phyloP scores from a whole-genome alignment of 2,797 vertebrate species.

The Hippocampus kuda region DNA sequence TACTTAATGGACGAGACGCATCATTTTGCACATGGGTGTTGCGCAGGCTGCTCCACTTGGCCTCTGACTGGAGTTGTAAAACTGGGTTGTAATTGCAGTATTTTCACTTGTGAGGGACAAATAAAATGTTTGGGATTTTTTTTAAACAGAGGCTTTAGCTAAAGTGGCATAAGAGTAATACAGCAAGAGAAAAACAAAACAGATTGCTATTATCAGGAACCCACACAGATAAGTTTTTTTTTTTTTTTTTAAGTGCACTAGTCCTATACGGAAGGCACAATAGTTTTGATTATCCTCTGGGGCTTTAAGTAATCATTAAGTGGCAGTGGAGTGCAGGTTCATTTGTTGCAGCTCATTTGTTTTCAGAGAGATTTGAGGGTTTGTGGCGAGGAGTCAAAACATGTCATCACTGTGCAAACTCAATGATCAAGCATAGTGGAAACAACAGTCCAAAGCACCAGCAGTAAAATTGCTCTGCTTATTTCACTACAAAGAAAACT shows the following conservation, averaged over 20 bases:
- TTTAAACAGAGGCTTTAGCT: background rate
- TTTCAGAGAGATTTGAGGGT: background rate
- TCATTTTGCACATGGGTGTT: background rate
- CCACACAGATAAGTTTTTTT: background rate
- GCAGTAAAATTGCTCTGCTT: background rate
- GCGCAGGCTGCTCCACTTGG: too few species aligned
- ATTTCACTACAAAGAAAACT: background rate
- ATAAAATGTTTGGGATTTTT: background rate
- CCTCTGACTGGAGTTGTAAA: too few species aligned
- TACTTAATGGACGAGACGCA: background rate
- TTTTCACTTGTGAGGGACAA: background rate
- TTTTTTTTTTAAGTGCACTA: background rate
- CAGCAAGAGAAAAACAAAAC: background rate
- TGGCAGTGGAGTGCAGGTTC: constrained; percentile 5
- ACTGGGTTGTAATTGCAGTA: background rate
- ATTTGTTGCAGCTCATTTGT: constrained; percentile 9
- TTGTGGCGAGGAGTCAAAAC: background rate
- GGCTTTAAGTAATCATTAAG: constrained; percentile 7
- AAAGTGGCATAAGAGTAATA: background rate
- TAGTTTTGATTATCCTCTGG: constrained; percentile 7
- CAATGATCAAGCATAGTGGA: background rate
- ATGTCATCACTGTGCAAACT: background rate
- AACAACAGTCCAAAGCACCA: background rate
- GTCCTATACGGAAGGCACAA: background rate
- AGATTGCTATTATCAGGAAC: background rate